A percentile compares a stretch with the other conserved stretches of the same genome.
Evolutionary conservation across 2,113 vertebrate species (phyloP).

Genomic region (Sebastes schlegelii): DNA sequence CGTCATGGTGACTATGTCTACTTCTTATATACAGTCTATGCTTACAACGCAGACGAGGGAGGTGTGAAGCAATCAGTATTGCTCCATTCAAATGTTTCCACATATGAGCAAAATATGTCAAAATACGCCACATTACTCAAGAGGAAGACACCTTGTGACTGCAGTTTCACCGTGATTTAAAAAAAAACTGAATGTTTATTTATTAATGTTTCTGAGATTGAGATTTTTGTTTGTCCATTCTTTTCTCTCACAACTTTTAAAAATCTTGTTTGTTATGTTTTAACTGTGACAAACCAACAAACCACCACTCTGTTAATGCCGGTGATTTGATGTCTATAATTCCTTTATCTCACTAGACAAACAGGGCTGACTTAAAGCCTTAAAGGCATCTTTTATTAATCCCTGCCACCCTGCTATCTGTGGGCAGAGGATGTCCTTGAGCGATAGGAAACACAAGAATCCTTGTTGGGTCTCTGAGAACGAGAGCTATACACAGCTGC

Average conservation of each 20-base stretch:
- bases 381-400: constrained; percentile 1
- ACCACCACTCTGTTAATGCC: not conserved
- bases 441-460: constrained; percentile 44
- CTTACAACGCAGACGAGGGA: not conserved
- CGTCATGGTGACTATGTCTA: no score
- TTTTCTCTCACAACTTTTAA: not conserved
- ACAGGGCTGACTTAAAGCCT: constrained; percentile 2
- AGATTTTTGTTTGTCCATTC: no score
- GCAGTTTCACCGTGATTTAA: not conserved
- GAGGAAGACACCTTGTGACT: not conserved
- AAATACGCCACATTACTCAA: not conserved
- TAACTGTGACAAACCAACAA: not conserved
- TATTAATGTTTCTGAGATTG: not conserved
- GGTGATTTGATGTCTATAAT: not conserved
- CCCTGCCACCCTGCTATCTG: constrained; percentile 22
- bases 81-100: not conserved
- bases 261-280: not conserved
- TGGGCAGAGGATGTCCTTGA: constrained; percentile 52
- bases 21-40: no score
- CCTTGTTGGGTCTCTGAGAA: constrained; percentile 63
- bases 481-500: constrained; percentile 26
- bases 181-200: not conserved
- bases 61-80: not conserved
- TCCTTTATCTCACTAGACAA: not conserved
- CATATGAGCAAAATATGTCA: no score